Evolutionary conservation across 2,113 vertebrate species (phyloP), one percentile per base, ranked within the genome.

Genomic region (Pangasianodon hypophthalmus): DNA sequence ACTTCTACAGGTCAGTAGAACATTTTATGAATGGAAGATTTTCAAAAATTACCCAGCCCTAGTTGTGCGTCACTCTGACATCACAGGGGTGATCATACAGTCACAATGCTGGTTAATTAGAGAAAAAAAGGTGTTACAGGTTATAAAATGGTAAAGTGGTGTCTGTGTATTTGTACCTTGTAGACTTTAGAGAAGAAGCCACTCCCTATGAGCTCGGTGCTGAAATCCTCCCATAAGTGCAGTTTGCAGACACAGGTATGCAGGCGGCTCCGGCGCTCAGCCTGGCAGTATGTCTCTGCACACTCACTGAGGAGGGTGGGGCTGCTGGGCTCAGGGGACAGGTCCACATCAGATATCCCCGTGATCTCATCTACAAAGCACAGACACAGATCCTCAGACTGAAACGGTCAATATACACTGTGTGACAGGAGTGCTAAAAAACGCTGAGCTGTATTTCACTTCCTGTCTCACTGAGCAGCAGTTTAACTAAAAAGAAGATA

Each of bases 141-240:
- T 29, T 79, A 80, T 26, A 79, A 79, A 80, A 29, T 50, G 24
- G 2, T 18, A 80, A 80, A 14, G 10, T 48, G 26, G 9, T 50
- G 8, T 77, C 37, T 77, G 62, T 77, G 4, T 48, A 16, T 80
- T 24, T 80, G 85, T 95, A 97, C 96, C 95, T 96, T 97, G 92
- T 95, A 96, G 41, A 96, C 96, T 83, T 94, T 95, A 56, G 96
- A 96, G 94, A 96, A 96, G 92, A 97, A 97, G 82, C 96, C 96
- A 0, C 91, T 95, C 50, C 96, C 96, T 14, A 96, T 95, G 41
- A 96, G 92, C 83, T 97, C 95, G 0, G 95, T 81, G 0, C 87
- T 95, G 92, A 96, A 96, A 88, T 93, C 95, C 52, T 96, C 96
- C 96, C 96, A 97, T 94, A 95, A 96, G 24, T 96, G 96, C 92